These are phyloP conservation scores for Brachypterus glaber DNA, from an alignment of 2,888 invertebrate species.

Conservation along the genomic window DNA sequence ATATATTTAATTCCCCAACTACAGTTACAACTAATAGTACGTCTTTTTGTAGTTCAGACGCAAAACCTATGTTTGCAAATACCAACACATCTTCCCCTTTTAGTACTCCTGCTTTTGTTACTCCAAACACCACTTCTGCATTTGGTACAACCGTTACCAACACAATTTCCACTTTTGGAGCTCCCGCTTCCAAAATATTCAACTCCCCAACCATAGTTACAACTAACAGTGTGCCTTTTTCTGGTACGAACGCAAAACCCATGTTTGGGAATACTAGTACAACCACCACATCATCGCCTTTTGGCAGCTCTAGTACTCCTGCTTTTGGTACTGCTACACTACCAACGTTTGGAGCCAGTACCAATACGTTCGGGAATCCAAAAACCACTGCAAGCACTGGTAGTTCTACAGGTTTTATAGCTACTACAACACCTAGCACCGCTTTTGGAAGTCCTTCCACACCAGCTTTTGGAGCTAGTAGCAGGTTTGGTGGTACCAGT, in stretches of 20 bases:
- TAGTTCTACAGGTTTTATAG: slow-evolving; percentile 1
- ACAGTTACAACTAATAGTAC: slow-evolving; percentile 10
- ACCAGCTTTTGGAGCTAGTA: slow-evolving; percentile 5
- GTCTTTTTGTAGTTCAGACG: slow-evolving; percentile 4
- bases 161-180: slow-evolving; percentile 12
- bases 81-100: too few relatives aligned
- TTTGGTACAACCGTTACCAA: slow-evolving; percentile 16
- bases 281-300: slow-evolving; percentile 10
- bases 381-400: slow-evolving; percentile 10
- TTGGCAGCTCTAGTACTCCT: slow-evolving; percentile 6
- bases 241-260: slow-evolving; percentile 3
- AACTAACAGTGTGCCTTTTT: slow-evolving; percentile 6
- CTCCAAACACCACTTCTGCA: slow-evolving; percentile 9
- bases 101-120: slow-evolving; percentile 11
- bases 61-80: slow-evolving; percentile 11
- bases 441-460: slow-evolving; percentile 4
- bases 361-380: slow-evolving; percentile 13
- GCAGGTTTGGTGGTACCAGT: slow-evolving; percentile 20
- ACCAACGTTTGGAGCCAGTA: slow-evolving; percentile 16
- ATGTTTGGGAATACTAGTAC: slow-evolving; percentile 10
- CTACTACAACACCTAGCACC: slow-evolving; percentile 12
- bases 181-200: too few relatives aligned
- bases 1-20: too few relatives aligned
- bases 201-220: slow-evolving; percentile 12
- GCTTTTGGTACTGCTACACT: slow-evolving; percentile 30